Evolutionary conservation across 2,888 invertebrate genomes (phyloP).

Genomic region (Drosophila neotestacea): DNA sequence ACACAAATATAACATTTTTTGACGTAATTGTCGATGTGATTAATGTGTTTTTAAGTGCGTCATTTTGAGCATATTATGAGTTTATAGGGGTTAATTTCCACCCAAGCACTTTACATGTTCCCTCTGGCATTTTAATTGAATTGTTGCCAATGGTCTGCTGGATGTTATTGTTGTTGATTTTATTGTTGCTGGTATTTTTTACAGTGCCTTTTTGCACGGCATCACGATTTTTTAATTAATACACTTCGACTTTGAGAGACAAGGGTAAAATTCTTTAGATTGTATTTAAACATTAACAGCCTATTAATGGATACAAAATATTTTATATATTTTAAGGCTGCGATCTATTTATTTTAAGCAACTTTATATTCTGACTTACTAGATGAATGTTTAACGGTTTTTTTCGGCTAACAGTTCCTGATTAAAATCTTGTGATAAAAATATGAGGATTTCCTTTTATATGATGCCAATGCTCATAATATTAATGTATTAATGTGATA

Average conservation of each 20-base stretch:
- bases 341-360: too few relatives aligned
- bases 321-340: too few relatives aligned
- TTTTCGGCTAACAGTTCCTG: too few relatives aligned
- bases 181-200: constrained; percentile 57
- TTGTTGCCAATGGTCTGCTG: constrained; percentile 68
- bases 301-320: background rate
- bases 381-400: too few relatives aligned
- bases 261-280: constrained; percentile 36
- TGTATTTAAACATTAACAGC: constrained; percentile 4
- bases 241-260: constrained; percentile 45
- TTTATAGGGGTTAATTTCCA: constrained; percentile 81
- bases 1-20: constrained; percentile 40
- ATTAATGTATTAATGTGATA: too few relatives aligned
- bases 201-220: constrained; percentile 57
- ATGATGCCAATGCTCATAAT: too few relatives aligned
- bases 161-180: constrained; percentile 33
- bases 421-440: too few relatives aligned
- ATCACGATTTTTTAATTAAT: constrained; percentile 72
- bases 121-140: constrained; percentile 80
- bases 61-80: constrained; percentile 80
- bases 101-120: constrained; percentile 69
- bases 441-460: too few relatives aligned
- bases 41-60: constrained; percentile 81
- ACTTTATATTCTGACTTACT: too few relatives aligned
- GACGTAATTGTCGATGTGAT: constrained; percentile 79